phyloP scores from a whole-genome alignment of 2,113 vertebrate genomes.

The Archocentrus centrarchus region DNA sequence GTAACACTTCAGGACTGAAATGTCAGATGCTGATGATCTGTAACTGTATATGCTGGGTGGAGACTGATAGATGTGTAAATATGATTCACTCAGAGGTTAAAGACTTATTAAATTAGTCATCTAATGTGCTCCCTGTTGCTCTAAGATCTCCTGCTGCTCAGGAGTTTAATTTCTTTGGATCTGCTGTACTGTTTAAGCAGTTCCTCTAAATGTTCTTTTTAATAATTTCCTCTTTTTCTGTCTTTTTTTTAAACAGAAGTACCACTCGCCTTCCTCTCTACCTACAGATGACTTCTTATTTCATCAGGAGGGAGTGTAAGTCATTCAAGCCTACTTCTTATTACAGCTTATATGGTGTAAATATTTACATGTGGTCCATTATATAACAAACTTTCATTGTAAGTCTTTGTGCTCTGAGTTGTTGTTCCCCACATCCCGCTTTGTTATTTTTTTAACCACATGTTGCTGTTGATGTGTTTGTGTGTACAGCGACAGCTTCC shows the following conservation, averaged over 20 bases:
- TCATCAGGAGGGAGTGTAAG: constrained; percentile 90
- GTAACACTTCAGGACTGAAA: not conserved
- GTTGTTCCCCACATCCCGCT: not conserved
- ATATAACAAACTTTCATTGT: not conserved
- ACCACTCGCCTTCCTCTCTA: constrained; percentile 87
- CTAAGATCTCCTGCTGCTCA: not conserved
- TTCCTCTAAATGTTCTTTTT: constrained; percentile 45
- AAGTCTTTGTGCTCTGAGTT: not conserved
- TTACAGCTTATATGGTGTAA: not conserved
- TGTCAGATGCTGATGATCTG: not conserved
- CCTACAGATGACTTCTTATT: constrained; percentile 89
- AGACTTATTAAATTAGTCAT: not conserved
- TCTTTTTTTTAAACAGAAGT: constrained; percentile 84
- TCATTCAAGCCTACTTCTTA: not conserved
- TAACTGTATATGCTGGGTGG: not conserved
- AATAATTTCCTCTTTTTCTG: constrained; percentile 59
- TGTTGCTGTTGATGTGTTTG: not conserved
- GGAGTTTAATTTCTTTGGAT: not conserved
- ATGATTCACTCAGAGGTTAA: not conserved
- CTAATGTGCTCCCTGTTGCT: not conserved
- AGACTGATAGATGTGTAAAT: not conserved
- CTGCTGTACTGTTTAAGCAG: constrained; percentile 35
- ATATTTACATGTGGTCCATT: not conserved
- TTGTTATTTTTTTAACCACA: constrained; percentile 13
- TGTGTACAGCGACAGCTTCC: constrained; percentile 88